phyloP scores from a whole-genome alignment of 2,888 invertebrate species.

The Taphrorychus bicolor region DNA sequence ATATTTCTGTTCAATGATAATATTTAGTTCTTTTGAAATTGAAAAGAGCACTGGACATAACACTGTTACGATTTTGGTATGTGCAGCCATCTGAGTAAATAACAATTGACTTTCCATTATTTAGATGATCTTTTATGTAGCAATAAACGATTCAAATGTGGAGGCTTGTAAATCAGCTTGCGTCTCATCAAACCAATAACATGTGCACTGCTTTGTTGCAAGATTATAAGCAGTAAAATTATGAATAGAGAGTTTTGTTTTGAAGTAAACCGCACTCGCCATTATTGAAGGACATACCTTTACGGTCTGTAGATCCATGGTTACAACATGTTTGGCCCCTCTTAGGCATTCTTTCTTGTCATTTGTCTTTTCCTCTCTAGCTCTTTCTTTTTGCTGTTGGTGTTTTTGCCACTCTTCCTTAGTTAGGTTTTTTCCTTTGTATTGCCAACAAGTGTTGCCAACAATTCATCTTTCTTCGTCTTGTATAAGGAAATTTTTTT shows the following conservation, averaged over 20 bases:
- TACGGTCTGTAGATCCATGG: slow-evolving; percentile 43
- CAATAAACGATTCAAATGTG: slow-evolving; percentile 18
- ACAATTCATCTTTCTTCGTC: too few relatives aligned
- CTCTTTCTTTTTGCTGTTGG: background rate
- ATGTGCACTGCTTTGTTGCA: slow-evolving; percentile 38
- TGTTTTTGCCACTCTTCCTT: slow-evolving; percentile 40
- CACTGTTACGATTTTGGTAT: slow-evolving; percentile 41
- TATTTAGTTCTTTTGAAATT: slow-evolving; percentile 13
- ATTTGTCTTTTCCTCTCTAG: slow-evolving; percentile 3
- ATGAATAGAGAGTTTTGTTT: slow-evolving; percentile 48
- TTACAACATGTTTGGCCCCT: slow-evolving; percentile 39
- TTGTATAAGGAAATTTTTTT: slow-evolving; percentile 35
- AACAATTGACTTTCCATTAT: background rate
- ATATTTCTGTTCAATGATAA: slow-evolving; percentile 39
- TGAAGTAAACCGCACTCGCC: slow-evolving; percentile 45
- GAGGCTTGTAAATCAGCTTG: slow-evolving; percentile 34
- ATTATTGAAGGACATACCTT: slow-evolving; percentile 32
- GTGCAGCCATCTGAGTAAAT: background rate
- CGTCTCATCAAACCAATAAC: slow-evolving; percentile 45
- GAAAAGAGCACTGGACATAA: slow-evolving; percentile 42
- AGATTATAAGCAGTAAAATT: slow-evolving; percentile 48
- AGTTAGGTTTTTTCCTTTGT: slow-evolving; percentile 43
- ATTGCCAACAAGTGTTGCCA: slow-evolving; percentile 44
- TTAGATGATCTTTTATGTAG: background rate
- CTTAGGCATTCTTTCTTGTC: slow-evolving; percentile 1